Evolutionary conservation across 2,888 invertebrate genomes (phyloP).

Genomic region (Zygaena filipendulae): DNA sequence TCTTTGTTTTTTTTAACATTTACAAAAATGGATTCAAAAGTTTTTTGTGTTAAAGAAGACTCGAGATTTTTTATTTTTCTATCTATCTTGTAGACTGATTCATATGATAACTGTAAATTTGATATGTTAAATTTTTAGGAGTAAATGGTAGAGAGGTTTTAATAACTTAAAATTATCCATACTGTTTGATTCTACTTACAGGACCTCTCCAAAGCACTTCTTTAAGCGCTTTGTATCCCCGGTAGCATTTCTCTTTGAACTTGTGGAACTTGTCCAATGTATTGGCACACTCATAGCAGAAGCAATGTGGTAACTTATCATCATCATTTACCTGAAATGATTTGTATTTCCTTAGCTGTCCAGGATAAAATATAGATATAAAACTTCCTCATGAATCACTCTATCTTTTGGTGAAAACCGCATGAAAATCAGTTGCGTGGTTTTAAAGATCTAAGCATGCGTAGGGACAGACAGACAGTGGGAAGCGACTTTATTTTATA

Average conservation of each 20-base stretch:
- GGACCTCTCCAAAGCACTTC: constrained; percentile 33
- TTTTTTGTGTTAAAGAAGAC: constrained; percentile 21
- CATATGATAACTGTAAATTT: constrained; percentile 29
- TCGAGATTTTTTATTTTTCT: constrained; percentile 22
- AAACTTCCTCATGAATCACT: too few relatives aligned
- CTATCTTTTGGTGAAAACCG: too few relatives aligned
- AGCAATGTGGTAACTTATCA: constrained; percentile 38
- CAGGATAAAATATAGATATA: too few relatives aligned
- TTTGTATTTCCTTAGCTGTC: constrained; percentile 1
- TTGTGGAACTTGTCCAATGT: constrained; percentile 42
- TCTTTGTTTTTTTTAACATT: constrained; percentile 3
- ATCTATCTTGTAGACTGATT: constrained; percentile 34
- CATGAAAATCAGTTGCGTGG: too few relatives aligned
- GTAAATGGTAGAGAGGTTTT: not conserved
- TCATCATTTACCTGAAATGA: constrained; percentile 28
- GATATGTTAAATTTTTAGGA: not conserved
- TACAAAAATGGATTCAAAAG: constrained; percentile 2
- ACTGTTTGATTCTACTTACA: constrained; percentile 37
- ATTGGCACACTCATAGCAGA: constrained; percentile 45
- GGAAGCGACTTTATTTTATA: too few relatives aligned
- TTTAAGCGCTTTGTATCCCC: constrained; percentile 30
- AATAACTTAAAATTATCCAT: constrained; percentile 1
- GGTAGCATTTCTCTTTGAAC: constrained; percentile 44
- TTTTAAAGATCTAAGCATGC: not conserved
- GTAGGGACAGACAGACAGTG: too few relatives aligned